A percentile compares a stretch with the other conserved stretches of the same genome.
Conservation (phyloP, 2,113 vertebrate genomes). For the Turdus rufiventris region DNA sequence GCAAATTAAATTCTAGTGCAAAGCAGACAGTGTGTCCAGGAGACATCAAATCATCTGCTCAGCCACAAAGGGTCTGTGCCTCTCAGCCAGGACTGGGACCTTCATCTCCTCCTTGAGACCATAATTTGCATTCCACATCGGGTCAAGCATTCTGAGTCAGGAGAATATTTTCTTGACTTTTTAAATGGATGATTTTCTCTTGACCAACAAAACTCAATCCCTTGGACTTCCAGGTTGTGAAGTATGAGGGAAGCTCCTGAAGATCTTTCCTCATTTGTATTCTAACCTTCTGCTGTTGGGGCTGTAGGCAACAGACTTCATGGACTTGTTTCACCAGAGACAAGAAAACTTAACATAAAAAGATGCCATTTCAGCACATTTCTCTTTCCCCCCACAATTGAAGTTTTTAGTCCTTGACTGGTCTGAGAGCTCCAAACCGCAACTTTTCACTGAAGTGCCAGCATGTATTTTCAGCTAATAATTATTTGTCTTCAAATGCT, state of each 20-base stretch:
- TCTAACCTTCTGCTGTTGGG: neutral
- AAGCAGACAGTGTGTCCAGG: neutral
- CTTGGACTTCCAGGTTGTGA: neutral
- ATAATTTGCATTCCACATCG: neutral
- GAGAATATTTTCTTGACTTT: neutral
- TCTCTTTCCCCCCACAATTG: neutral
- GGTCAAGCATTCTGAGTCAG: neutral
- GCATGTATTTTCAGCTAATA: slow-evolving; percentile 26
- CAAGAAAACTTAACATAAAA: neutral
- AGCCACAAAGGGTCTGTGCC: neutral
- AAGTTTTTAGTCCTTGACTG: neutral
- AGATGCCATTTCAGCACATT: slow-evolving; percentile 47
- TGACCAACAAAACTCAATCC: neutral
- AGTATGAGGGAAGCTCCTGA: neutral
- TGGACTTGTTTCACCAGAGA: neutral
- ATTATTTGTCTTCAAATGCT: slow-evolving; percentile 35
- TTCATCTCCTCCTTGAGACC: neutral
- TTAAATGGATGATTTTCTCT: neutral
- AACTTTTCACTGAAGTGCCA: neutral
- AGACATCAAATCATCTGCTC: neutral
- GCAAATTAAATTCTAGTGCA: neutral
- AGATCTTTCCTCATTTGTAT: neutral
- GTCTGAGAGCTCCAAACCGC: slow-evolving; percentile 23
- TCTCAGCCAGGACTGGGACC: neutral
- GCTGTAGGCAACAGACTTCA: neutral